These are phyloP conservation scores for Chloroceryle inda DNA, from an alignment of 2,797 vertebrate species.

Conservation along the genomic window DNA sequence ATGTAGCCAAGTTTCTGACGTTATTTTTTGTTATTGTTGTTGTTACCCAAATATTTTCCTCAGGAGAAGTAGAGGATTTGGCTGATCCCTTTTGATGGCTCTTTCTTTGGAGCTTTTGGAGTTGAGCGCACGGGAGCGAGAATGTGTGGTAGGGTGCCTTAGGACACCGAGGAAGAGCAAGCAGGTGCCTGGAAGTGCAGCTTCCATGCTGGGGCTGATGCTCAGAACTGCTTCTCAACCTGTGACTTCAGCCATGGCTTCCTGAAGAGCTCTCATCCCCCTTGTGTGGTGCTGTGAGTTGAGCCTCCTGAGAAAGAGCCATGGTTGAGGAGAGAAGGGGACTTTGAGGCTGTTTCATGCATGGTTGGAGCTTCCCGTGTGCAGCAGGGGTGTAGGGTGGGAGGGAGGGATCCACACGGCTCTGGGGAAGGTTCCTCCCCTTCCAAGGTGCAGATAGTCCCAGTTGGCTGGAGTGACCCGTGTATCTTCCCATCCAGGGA, in stretches of 20 bases:
- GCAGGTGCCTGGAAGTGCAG: not conserved
- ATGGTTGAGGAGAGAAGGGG: not conserved
- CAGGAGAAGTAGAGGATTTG: not conserved
- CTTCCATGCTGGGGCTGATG: not conserved
- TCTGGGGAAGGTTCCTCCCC: not conserved
- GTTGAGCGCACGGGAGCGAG: fast-evolving
- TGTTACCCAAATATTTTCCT: not conserved
- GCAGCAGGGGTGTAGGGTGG: fast-evolving
- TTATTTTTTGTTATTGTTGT: not conserved
- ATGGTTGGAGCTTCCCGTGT: fast-evolving
- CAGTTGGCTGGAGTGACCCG: not conserved
- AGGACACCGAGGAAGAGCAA: not conserved
- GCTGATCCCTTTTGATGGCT: not conserved
- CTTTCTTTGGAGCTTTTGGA: not conserved
- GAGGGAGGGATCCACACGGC: fast-evolving
- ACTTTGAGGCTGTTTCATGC: fast-evolving
- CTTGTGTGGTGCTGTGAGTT: not conserved
- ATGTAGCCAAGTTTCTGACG: not conserved
- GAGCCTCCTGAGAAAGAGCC: not conserved
- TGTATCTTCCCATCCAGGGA: not conserved
- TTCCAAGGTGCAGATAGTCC: not conserved
- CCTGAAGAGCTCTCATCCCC: fast-evolving
- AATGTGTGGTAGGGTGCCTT: not conserved
- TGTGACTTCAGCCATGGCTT: not conserved
- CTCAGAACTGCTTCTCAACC: not conserved